Conservation (phyloP, 1,140 invertebrate genomes). For the Polypedilum pembai region DNA sequence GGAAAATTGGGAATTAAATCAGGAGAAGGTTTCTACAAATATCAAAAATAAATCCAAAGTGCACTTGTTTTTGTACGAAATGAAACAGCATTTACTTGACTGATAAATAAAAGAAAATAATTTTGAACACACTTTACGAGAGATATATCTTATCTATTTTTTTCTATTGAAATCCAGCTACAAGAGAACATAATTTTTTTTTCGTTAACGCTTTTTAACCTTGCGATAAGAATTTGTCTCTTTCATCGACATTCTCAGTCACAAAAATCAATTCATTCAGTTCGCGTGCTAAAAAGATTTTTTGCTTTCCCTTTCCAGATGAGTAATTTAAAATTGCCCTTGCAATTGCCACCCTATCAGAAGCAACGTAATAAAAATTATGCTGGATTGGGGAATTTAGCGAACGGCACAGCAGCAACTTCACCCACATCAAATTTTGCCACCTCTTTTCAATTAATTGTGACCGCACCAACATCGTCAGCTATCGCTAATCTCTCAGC, state of each 20-base stretch:
- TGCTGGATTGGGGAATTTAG: neutral
- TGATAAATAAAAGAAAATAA: neutral
- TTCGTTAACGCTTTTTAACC: neutral
- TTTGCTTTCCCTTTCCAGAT: neutral
- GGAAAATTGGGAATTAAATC: slow-evolving; percentile 76
- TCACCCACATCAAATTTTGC: slow-evolving; percentile 1
- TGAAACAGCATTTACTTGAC: neutral
- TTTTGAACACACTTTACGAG: neutral
- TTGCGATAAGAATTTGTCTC: neutral
- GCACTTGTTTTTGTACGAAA: neutral
- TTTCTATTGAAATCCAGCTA: neutral
- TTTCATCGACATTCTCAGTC: neutral
- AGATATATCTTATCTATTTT: slow-evolving; percentile 22
- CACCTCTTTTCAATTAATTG: slow-evolving; percentile 19
- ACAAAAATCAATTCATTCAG: neutral
- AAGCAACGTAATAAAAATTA: slow-evolving; percentile 29
- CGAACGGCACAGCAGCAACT: neutral
- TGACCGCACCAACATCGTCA: neutral
- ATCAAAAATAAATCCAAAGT: slow-evolving; percentile 51
- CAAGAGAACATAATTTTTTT: no score
- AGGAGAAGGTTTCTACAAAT: slow-evolving; percentile 83
- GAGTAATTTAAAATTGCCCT: neutral
- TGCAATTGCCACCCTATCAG: neutral
- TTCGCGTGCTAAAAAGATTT: neutral
- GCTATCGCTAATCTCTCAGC: neutral